These are phyloP conservation scores for Ia io DNA, from an alignment of 2,113 vertebrate genomes.

Conservation along the genomic window DNA sequence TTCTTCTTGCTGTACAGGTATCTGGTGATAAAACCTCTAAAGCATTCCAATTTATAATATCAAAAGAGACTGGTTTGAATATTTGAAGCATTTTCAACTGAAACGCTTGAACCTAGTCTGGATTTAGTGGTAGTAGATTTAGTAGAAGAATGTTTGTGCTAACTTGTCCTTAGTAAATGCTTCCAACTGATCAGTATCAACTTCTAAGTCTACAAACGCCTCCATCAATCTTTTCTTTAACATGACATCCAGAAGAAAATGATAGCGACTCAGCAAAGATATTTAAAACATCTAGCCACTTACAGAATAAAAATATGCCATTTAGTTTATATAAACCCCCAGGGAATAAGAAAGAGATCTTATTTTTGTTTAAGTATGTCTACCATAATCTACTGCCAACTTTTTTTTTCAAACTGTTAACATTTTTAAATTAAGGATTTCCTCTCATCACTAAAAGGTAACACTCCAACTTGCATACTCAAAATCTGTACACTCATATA, in stretches of 20 bases:
- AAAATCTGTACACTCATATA: neutral
- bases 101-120: neutral
- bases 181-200: constrained; percentile 27
- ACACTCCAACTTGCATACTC: neutral
- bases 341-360: constrained; percentile 13
- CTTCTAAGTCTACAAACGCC: constrained; percentile 18
- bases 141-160: constrained; percentile 13
- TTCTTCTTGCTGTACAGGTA: neutral
- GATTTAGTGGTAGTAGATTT: neutral
- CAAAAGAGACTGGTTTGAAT: neutral
- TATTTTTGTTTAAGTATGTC: neutral
- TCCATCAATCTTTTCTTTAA: constrained; percentile 45
- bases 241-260: constrained; percentile 6
- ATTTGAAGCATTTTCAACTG: constrained; percentile 20
- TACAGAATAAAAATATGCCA: constrained; percentile 20
- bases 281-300: constrained; percentile 45
- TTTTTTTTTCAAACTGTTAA: constrained; percentile 4
- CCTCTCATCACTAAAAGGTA: neutral
- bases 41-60: neutral
- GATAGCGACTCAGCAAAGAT: neutral
- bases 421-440: constrained; percentile 32
- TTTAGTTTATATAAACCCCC: constrained; percentile 1
- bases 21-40: neutral
- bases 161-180: constrained; percentile 45
- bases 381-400: neutral